These are phyloP conservation scores for Neogale vison DNA, from an alignment of 2,113 vertebrate genomes.

Conservation along the genomic window DNA sequence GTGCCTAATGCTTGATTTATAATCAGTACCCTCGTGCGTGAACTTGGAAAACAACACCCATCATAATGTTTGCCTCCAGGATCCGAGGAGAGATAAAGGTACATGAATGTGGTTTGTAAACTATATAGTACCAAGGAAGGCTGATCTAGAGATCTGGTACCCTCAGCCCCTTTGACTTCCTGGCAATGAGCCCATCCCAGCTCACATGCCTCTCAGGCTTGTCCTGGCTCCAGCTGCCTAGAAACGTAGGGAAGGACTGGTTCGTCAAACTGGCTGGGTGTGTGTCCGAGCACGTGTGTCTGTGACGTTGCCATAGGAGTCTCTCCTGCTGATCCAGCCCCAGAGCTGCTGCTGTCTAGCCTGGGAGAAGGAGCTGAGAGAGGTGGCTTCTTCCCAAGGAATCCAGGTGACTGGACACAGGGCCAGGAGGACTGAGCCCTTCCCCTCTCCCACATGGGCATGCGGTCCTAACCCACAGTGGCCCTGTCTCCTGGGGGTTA, in stretches of 20 bases:
- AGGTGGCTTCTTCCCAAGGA: background rate
- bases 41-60: background rate
- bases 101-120: background rate
- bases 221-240: background rate
- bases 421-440: background rate
- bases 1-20: background rate
- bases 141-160: background rate
- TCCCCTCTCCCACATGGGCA: background rate
- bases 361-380: background rate
- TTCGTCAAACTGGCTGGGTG: conserved; percentile 48
- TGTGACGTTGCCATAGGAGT: conserved; percentile 12
- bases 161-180: background rate
- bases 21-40: background rate
- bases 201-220: background rate
- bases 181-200: background rate
- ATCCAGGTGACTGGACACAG: background rate
- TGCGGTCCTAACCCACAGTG: background rate
- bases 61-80: background rate
- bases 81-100: background rate
- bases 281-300: background rate
- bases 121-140: background rate
- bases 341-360: background rate
- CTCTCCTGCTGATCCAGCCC: background rate
- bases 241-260: background rate
- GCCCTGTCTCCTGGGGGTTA: background rate